Percentiles rank a stretch among this genome's conserved stretches.
Conservation (phyloP, 2,113 vertebrate genomes). For the Oryzias woworae region DNA sequence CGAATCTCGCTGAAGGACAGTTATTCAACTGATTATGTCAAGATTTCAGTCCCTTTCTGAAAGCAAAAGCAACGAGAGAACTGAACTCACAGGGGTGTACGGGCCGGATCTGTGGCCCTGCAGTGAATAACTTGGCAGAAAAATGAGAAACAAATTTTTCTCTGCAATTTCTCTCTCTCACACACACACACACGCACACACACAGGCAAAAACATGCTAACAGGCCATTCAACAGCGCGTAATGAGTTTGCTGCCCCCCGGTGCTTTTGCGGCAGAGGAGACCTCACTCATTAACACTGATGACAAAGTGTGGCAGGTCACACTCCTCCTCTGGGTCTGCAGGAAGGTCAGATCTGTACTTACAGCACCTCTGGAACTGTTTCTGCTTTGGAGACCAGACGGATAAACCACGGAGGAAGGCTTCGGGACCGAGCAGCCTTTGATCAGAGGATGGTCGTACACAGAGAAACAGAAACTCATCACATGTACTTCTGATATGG, state of each 20-base stretch:
- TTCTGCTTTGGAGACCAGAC: too few relatives aligned
- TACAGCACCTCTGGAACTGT: too few relatives aligned
- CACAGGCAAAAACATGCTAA: conserved; percentile 1
- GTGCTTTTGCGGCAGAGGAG: conserved; percentile 38
- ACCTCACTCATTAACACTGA: conserved; percentile 35
- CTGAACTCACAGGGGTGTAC: not conserved
- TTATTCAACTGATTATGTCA: too few relatives aligned
- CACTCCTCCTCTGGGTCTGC: not conserved
- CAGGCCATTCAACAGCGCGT: conserved; percentile 22
- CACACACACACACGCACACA: not conserved
- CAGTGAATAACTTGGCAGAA: conserved; percentile 2
- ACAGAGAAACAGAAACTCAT: too few relatives aligned
- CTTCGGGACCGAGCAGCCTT: too few relatives aligned
- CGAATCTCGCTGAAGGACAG: too few relatives aligned
- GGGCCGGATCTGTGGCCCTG: not conserved
- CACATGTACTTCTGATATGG: conserved; percentile 3
- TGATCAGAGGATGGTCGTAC: too few relatives aligned
- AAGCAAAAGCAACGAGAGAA: not conserved
- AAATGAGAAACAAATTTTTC: not conserved
- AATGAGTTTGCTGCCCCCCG: conserved; percentile 38
- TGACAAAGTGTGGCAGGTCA: conserved; percentile 17
- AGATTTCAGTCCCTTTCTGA: not conserved
- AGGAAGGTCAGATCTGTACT: conserved; percentile 4
- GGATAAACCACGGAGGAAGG: too few relatives aligned
- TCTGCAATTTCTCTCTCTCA: conserved; percentile 6